Conservation (phyloP, 2,113 vertebrate species). For the Sphyrna mokarran region DNA sequence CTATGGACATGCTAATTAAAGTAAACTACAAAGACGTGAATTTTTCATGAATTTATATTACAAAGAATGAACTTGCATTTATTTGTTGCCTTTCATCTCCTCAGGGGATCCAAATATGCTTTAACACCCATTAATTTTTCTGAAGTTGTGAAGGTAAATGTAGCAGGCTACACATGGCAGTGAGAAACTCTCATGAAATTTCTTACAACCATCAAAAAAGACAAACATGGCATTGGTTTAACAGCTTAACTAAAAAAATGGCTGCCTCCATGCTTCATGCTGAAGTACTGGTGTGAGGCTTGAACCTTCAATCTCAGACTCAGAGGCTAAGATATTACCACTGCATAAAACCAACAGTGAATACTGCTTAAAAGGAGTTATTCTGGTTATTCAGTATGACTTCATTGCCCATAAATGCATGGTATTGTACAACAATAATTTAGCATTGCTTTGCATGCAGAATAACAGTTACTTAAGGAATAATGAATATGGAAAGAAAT, state of each 20-base stretch:
- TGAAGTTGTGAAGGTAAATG: background rate
- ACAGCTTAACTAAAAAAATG: background rate
- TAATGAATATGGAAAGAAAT: background rate
- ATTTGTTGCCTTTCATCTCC: background rate
- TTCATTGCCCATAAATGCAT: background rate
- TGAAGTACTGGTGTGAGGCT: background rate
- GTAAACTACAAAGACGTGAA: background rate
- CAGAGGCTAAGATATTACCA: background rate
- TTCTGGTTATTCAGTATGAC: background rate
- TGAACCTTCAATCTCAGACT: background rate
- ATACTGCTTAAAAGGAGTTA: background rate
- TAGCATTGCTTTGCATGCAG: background rate
- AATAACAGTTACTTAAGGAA: background rate
- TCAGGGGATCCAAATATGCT: background rate
- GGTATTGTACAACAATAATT: background rate
- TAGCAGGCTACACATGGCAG: background rate
- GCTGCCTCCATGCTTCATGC: background rate
- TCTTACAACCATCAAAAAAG: background rate
- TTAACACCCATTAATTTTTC: background rate
- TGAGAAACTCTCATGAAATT: background rate
- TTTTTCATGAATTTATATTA: constrained; percentile 1
- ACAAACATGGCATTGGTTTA: background rate
- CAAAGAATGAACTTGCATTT: background rate
- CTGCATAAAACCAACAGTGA: background rate
- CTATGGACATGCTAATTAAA: background rate